Percentiles rank a stretch among this genome's conserved stretches.
These are phyloP conservation scores for Gonatopus flavifemur DNA, from an alignment of 1,140 invertebrate species.

Conservation along the genomic window DNA sequence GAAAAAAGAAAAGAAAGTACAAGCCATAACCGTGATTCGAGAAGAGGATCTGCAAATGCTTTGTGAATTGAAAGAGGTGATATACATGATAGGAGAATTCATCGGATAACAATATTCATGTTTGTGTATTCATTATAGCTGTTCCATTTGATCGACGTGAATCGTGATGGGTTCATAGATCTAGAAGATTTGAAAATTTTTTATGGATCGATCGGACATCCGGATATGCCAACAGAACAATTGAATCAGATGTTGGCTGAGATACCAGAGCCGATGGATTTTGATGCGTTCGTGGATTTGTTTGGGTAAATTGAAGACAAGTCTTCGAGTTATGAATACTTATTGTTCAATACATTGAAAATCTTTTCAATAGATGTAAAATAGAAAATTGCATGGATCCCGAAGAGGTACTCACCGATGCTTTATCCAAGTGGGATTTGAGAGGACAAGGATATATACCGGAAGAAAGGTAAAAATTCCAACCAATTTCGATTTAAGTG, in stretches of 20 bases:
- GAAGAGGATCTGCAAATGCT: constrained; percentile 4
- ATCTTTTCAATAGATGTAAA: constrained; percentile 39
- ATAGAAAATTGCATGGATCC: constrained; percentile 62
- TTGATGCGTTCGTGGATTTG: constrained; percentile 63
- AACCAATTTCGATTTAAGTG: no score
- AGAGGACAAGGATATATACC: constrained; percentile 62
- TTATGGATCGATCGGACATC: constrained; percentile 59
- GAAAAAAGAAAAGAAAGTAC: neutral
- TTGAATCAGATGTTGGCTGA: constrained; percentile 63
- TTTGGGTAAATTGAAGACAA: constrained; percentile 46
- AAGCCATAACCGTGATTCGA: neutral
- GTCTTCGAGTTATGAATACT: neutral
- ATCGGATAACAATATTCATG: neutral
- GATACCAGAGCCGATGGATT: constrained; percentile 62
- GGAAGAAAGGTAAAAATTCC: constrained; percentile 61
- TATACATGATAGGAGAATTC: neutral
- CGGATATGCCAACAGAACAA: constrained; percentile 57
- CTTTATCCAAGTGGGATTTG: constrained; percentile 64
- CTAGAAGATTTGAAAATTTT: constrained; percentile 62
- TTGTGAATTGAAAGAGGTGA: constrained; percentile 10
- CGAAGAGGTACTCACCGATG: constrained; percentile 62
- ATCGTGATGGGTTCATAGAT: constrained; percentile 64
- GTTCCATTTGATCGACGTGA: constrained; percentile 63
- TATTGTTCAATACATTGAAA: neutral
- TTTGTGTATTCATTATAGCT: constrained; percentile 49